Conservation (phyloP, 2,888 invertebrate genomes). For the Drosophila putrida region DNA sequence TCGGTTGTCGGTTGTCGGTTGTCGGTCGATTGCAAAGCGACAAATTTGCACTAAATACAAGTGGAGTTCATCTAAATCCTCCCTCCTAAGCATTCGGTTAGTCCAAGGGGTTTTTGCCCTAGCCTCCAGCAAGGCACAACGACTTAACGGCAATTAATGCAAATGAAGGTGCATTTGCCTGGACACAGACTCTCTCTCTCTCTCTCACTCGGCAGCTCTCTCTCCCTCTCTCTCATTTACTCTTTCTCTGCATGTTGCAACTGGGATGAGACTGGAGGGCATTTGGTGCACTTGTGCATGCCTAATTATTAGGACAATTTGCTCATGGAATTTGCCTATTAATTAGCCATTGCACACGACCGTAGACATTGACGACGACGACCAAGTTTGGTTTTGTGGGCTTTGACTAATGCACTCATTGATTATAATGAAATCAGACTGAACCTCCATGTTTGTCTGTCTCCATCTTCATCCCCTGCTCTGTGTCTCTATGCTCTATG, state of each 20-base stretch:
- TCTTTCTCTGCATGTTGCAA: background rate
- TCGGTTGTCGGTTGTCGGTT: background rate
- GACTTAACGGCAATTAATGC: slow-evolving; percentile 79
- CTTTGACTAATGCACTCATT: slow-evolving; percentile 75
- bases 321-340: slow-evolving; percentile 79
- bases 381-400: slow-evolving; percentile 62
- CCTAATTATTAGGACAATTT: slow-evolving; percentile 80
- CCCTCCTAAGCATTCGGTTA: background rate
- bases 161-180: slow-evolving; percentile 69
- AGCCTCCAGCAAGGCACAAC: slow-evolving; percentile 44
- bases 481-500: slow-evolving; percentile 7
- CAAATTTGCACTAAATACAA: slow-evolving; percentile 72
- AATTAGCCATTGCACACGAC: slow-evolving; percentile 70
- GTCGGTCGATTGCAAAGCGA: slow-evolving; percentile 47
- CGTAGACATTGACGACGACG: slow-evolving; percentile 34
- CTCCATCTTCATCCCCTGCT: background rate
- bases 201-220: background rate
- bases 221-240: background rate
- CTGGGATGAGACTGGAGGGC: slow-evolving; percentile 21
- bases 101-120: slow-evolving; percentile 1
- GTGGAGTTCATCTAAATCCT: slow-evolving; percentile 24
- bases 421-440: slow-evolving; percentile 77
- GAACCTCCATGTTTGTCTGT: slow-evolving; percentile 21
- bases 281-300: slow-evolving; percentile 76
- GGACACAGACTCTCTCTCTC: slow-evolving; percentile 20